These are phyloP conservation scores for Coecobrya sp. DNA, from an alignment of 2,888 invertebrate genomes.

Conservation along the genomic window DNA sequence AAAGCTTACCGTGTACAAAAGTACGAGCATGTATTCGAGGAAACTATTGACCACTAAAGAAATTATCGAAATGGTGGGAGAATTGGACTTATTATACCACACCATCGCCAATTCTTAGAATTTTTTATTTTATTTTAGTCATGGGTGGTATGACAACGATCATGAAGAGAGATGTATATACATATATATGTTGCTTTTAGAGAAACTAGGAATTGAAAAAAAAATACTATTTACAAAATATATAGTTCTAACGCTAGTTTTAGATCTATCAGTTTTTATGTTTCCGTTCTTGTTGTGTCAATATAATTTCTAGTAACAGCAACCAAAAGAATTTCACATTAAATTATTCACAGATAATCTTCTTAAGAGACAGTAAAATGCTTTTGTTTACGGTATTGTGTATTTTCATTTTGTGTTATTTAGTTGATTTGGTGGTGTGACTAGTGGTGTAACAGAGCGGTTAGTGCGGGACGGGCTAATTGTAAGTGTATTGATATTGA, in stretches of 20 bases:
- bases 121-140: constrained; percentile 39
- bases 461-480: constrained; percentile 12
- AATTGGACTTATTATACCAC: background rate
- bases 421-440: background rate
- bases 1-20: constrained; percentile 3
- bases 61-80: constrained; percentile 20
- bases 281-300: constrained; percentile 30
- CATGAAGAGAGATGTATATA: background rate
- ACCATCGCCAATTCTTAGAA: constrained; percentile 21
- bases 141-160: constrained; percentile 20
- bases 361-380: background rate
- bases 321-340: constrained; percentile 54
- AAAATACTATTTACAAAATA: background rate
- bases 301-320: constrained; percentile 17
- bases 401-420: background rate
- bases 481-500: constrained; percentile 53
- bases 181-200: background rate
- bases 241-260: background rate
- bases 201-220: background rate
- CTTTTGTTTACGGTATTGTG: constrained; percentile 13
- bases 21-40: background rate
- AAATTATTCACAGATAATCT: constrained; percentile 57
- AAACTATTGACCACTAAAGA: constrained; percentile 44
- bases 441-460: constrained; percentile 17
- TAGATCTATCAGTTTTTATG: background rate